These are phyloP conservation scores for Aphaenogaster floridana DNA, from an alignment of 1,140 invertebrate species.

Conservation along the genomic window DNA sequence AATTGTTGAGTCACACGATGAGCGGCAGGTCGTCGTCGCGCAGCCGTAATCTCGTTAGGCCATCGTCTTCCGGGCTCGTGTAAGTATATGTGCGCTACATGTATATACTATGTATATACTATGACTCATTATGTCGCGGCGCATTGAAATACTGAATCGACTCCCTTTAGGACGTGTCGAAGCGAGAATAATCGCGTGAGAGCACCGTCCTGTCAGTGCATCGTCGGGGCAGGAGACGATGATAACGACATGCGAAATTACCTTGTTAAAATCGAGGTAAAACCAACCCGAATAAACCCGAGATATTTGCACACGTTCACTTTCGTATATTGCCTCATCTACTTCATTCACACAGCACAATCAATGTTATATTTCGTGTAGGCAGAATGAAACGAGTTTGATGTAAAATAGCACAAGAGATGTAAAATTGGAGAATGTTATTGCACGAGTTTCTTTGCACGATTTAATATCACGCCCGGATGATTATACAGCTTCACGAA, in stretches of 20 bases:
- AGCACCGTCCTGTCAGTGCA: conserved; percentile 77
- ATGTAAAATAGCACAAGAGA: not conserved
- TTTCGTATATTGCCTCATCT: not conserved
- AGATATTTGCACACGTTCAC: conserved; percentile 11
- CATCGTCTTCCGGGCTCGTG: conserved; percentile 79
- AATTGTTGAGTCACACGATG: conserved; percentile 82
- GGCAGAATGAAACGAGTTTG: not conserved
- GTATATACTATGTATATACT: not conserved
- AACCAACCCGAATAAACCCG: not conserved
- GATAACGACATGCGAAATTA: conserved; percentile 72
- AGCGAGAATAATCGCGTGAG: conserved; percentile 82
- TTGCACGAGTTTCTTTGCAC: conserved; percentile 19
- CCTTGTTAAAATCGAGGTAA: conserved; percentile 81
- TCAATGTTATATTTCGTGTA: conserved; percentile 1
- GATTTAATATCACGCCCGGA: not conserved
- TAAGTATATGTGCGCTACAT: conserved; percentile 64
- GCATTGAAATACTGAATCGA: conserved; percentile 56
- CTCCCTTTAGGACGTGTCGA: conserved; percentile 82
- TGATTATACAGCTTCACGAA: not conserved
- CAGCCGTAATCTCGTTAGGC: conserved; percentile 69
- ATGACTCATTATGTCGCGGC: conserved; percentile 42
- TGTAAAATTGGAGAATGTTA: not conserved
- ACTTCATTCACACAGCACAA: not conserved
- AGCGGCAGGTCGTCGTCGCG: conserved; percentile 79
- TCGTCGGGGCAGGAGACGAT: conserved; percentile 69